A percentile compares a stretch with the other conserved stretches of the same genome.
These are phyloP conservation scores for Coptotermes formosanus DNA, from an alignment of 1,140 invertebrate species.

Conservation along the genomic window DNA sequence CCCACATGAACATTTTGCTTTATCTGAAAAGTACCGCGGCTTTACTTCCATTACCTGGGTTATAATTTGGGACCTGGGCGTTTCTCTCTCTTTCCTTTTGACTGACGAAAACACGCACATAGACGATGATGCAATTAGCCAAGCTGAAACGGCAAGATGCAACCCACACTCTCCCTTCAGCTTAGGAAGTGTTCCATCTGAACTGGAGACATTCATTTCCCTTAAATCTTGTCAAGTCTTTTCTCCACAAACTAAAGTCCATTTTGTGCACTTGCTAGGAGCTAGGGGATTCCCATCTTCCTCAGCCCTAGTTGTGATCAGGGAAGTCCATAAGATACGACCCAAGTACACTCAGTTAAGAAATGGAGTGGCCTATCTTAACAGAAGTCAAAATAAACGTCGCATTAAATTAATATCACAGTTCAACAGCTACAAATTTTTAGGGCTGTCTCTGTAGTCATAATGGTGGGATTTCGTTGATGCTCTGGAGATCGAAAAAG, in stretches of 20 bases:
- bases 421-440: too few relatives aligned
- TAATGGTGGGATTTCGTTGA: too few relatives aligned
- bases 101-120: neutral
- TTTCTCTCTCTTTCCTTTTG: neutral
- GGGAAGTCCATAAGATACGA: neutral
- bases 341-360: neutral
- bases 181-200: neutral
- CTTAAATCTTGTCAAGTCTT: neutral
- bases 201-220: neutral
- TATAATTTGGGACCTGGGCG: neutral
- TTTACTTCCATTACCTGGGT: too few relatives aligned
- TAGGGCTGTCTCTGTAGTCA: too few relatives aligned
- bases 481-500: too few relatives aligned
- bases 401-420: too few relatives aligned
- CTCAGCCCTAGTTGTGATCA: neutral
- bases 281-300: neutral
- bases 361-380: neutral
- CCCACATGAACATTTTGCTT: too few relatives aligned
- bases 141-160: neutral
- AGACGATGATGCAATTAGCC: neutral
- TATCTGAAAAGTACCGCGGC: too few relatives aligned
- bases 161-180: neutral
- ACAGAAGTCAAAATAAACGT: too few relatives aligned
- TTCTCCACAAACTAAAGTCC: neutral
- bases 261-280: neutral